Base-by-base conservation (phyloP, 2,113 vertebrate species). In the Microcebus lehilahytsara region DNA sequence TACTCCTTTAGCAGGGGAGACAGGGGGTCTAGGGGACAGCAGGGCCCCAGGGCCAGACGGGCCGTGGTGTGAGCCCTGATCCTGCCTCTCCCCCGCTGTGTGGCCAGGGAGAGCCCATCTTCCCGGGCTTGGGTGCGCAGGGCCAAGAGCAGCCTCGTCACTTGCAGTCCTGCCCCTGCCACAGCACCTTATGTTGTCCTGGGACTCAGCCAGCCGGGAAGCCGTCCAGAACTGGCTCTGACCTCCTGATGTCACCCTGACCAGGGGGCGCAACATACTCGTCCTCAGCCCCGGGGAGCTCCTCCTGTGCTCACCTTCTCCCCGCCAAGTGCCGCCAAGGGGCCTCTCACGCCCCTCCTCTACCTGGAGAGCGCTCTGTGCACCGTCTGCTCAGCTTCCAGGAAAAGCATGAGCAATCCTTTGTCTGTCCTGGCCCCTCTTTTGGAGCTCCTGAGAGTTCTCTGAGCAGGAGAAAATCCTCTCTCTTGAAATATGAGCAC, bases 311-410 rank as follows among this genome's bases (percentile, higher is more conserved):
- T 75, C 30, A 0, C 53, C 56, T 34, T 40, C 69, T 20, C 56
- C 27, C 46, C 0, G 0, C 42, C 0, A 2, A 64, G 20, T 10
- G 12, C 23, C 2, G n/a, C 75, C 22, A 5, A 46, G 16, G 20
- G 19, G 30, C 75, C 66, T 67, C 49, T 10, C 25, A 19, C 14
- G 8, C 71, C 64, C 49, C 81, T 77, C 37, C 42, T 62, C 62
- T 11, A 13, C 91, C 64, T 69, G 49, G 53, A 85, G 58, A 6
- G 58, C 37, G 37, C 77, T 74, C 56, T 9, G 6, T 1, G 86
- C 30, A 62, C n/a, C 20, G 40, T 89, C 74, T n/a, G 34, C 62
- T 42, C 27, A 3, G 86, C 58, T 91, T 60, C 69, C 27, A 22
- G 2, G 17, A 71, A 86, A 64, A 93, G 56, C 64, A 37, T 1